Base-by-base conservation (phyloP, 1,140 invertebrate species). In the Drosophila sp. region DNA sequence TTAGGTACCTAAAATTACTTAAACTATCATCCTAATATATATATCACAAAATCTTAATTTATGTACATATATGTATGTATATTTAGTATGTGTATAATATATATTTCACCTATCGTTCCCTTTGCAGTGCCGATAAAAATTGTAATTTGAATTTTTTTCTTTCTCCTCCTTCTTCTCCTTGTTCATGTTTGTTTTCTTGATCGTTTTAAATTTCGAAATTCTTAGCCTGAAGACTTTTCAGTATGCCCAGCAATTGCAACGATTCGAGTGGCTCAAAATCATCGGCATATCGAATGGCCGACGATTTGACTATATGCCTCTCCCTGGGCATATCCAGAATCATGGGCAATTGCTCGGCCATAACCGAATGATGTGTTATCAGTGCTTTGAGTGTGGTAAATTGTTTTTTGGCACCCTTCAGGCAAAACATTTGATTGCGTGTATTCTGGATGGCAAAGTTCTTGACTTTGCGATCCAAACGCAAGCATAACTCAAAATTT, bases 341-440 rank as follows among this genome's bases (percentile, higher is more conserved):
- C 92, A 97, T 97, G 3, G 98, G 98, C 84, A 99, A 93, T 82
- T 98, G 94, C 93, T 98, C 97, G 33, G 96, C 96, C 97, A 98
- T 98, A 64, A 98, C 97, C 70, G 97, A 98, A 93, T 98, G 97
- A 93, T 98, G 97, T 23, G 96, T 97, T 85, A 99, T 98, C 69
- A 99, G 94, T 1, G 98, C 96, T 25, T 96, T 96, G 54, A 99
- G 93, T 61, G 96, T 97, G 32, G 95, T 94, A 93, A 98, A 99
- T 94, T 98, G 97, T 92, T 99, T 99, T 65, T 97, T 98, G 93
- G 98, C 97, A 38, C 98, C 98, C 97, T 98, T 91, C 17, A 91
- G 57, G 56, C 82, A 78, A 61, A 80, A 91, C 80, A 85, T 86
- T 54, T 89, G 78, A 17, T 65, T 83, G 27, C 81, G 72, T 30